Conservation (phyloP, 2,797 vertebrate genomes). For the Propithecus deckenii region DNA sequence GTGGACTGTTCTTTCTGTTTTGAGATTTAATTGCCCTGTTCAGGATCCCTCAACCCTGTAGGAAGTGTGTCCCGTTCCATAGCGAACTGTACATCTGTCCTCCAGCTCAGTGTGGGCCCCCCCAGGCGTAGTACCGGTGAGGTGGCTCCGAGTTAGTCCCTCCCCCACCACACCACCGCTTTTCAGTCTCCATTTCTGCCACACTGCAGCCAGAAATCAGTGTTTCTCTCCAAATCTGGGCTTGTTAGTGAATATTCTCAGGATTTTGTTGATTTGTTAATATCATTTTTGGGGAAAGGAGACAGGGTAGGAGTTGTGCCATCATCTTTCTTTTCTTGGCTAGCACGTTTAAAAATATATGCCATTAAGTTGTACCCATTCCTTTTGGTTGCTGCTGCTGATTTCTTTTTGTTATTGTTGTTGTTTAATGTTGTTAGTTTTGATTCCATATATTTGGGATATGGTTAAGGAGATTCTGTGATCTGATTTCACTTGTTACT, state of each 20-base stretch:
- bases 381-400: background rate
- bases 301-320: background rate
- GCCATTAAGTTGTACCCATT: background rate
- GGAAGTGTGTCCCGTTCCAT: background rate
- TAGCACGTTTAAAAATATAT: conserved; percentile 16
- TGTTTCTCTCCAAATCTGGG: background rate
- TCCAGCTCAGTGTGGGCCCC: background rate
- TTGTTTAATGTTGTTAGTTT: background rate
- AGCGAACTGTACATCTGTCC: background rate
- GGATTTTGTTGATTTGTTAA: background rate
- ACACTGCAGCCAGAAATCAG: background rate
- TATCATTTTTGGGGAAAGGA: background rate
- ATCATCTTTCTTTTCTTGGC: background rate
- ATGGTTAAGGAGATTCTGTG: background rate
- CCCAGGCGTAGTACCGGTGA: background rate
- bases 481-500: background rate
- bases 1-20: background rate
- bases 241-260: background rate
- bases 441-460: background rate
- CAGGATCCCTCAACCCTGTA: background rate
- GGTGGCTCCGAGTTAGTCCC: background rate
- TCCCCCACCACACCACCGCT: background rate
- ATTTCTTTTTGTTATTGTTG: background rate
- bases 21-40: background rate
- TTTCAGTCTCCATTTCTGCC: background rate